Percentiles rank a stretch among this genome's conserved stretches.
phyloP scores from a whole-genome alignment of 1,140 invertebrate genomes.

The Drosophila albomicans region DNA sequence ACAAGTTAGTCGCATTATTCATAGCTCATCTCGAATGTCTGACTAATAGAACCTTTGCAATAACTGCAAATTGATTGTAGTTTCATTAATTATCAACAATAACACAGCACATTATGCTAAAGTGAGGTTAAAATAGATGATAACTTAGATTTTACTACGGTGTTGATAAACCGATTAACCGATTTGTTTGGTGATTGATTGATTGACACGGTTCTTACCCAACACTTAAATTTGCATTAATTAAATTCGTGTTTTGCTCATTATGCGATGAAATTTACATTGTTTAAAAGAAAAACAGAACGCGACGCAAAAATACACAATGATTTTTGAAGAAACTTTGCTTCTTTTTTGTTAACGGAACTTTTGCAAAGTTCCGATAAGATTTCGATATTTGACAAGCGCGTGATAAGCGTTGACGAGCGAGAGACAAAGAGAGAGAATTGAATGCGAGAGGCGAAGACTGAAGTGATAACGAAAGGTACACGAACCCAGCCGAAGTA shows the following conservation, averaged over 20 bases:
- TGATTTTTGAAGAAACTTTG: conserved; percentile 34
- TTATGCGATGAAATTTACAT: not conserved
- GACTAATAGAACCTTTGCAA: not conserved
- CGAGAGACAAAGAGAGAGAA: not conserved
- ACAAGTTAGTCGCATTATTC: conserved; percentile 1
- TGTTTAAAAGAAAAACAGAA: conserved; percentile 7
- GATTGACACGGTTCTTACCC: conserved; percentile 17
- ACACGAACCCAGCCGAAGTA: not conserved
- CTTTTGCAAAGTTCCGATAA: conserved; percentile 46
- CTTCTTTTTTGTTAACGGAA: conserved; percentile 18
- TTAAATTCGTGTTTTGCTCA: not conserved
- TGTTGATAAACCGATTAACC: not conserved
- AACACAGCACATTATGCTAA: conserved; percentile 8
- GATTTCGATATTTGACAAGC: conserved; percentile 48
- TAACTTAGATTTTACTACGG: not conserved
- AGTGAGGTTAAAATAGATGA: conserved; percentile 33
- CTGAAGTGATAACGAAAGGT: conserved; percentile 12
- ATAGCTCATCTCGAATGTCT: not conserved
- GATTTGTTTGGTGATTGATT: not conserved
- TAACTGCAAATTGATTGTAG: conserved; percentile 5
- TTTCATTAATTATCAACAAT: conserved; percentile 20
- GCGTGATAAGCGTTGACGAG: conserved; percentile 28
- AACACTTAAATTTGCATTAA: not conserved
- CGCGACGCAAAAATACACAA: conserved; percentile 35
- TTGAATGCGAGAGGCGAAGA: not conserved